Conservation (phyloP, 2,113 vertebrate species). For the Tretioscincus oriximinensis region DNA sequence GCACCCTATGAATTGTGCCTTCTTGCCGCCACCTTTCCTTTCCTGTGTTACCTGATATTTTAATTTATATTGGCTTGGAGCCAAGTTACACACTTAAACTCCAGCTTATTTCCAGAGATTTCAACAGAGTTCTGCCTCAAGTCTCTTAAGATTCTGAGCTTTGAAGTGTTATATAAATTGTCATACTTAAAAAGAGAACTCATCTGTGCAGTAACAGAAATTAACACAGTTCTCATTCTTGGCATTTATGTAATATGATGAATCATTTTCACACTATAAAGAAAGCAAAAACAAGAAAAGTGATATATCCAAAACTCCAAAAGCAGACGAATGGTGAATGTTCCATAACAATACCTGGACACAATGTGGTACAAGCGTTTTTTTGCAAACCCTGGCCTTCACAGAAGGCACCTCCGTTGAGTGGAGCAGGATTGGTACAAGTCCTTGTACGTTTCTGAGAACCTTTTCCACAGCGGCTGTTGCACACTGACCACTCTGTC, state of each 20-base stretch:
- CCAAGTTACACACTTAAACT: conserved; percentile 49
- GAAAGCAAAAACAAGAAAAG: neutral
- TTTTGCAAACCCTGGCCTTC: conserved; percentile 92
- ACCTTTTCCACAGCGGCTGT: conserved; percentile 89
- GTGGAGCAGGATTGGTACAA: conserved; percentile 93
- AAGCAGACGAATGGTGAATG: neutral
- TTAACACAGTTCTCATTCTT: conserved; percentile 25
- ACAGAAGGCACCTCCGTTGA: conserved; percentile 91
- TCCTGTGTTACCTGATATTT: conserved; percentile 30
- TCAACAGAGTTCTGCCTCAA: conserved; percentile 43
- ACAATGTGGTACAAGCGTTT: conserved; percentile 88
- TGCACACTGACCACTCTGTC: conserved; percentile 95
- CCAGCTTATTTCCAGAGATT: conserved; percentile 47
- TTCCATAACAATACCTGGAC: conserved; percentile 77
- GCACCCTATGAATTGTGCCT: conserved; percentile 5
- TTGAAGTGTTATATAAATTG: conserved; percentile 33
- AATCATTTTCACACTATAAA: conserved; percentile 11
- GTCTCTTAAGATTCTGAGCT: conserved; percentile 33
- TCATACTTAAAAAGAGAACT: conserved; percentile 33
- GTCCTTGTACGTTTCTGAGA: conserved; percentile 92
- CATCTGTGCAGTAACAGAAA: neutral
- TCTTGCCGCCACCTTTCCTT: conserved; percentile 14
- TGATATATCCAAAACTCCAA: neutral
- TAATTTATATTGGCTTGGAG: conserved; percentile 40
- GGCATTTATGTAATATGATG: conserved; percentile 17